These are phyloP conservation scores for Drosophila lacertosa DNA, from an alignment of 1,140 invertebrate genomes.

Conservation along the genomic window DNA sequence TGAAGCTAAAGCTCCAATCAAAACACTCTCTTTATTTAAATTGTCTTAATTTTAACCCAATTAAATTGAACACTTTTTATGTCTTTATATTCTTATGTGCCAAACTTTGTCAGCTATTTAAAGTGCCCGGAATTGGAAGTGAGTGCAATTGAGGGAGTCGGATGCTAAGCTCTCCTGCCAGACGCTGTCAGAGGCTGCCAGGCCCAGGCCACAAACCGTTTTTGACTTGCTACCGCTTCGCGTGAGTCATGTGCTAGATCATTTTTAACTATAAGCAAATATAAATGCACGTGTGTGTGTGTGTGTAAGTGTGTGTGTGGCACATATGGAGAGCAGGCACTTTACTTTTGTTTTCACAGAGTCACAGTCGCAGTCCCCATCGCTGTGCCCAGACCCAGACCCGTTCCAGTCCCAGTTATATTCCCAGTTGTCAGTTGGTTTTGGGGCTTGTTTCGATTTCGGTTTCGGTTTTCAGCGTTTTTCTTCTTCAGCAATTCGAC, in stretches of 20 bases:
- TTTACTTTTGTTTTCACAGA: slow-evolving; percentile 77
- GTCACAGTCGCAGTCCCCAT: slow-evolving; percentile 26
- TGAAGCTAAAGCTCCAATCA: too few species aligned
- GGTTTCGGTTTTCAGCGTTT: slow-evolving; percentile 51
- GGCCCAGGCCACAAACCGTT: slow-evolving; percentile 24
- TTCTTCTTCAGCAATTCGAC: slow-evolving; percentile 70
- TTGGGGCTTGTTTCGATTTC: slow-evolving; percentile 48
- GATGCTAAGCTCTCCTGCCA: slow-evolving; percentile 50
- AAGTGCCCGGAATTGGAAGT: neutral
- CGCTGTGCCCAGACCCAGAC: slow-evolving; percentile 34
- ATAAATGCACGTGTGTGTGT: slow-evolving; percentile 8
- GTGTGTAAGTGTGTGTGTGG: neutral
- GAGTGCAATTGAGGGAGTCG: slow-evolving; percentile 50
- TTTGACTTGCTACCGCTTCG: slow-evolving; percentile 49
- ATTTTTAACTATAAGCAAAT: slow-evolving; percentile 13
- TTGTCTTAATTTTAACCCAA: too few species aligned
- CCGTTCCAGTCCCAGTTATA: slow-evolving; percentile 18
- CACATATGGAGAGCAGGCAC: slow-evolving; percentile 65
- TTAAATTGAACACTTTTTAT: too few species aligned
- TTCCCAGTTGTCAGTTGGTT: slow-evolving; percentile 62
- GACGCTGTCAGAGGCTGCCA: slow-evolving; percentile 33
- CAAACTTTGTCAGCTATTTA: neutral
- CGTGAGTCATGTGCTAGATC: slow-evolving; percentile 74
- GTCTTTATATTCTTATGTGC: neutral
- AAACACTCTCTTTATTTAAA: too few species aligned